Evolutionary conservation across 30 jellyfish, hydroid and myxozoan genomes (phyloP), one percentile per base, ranked within the genome.

Genomic region (Cassiopea xamachana): DNA sequence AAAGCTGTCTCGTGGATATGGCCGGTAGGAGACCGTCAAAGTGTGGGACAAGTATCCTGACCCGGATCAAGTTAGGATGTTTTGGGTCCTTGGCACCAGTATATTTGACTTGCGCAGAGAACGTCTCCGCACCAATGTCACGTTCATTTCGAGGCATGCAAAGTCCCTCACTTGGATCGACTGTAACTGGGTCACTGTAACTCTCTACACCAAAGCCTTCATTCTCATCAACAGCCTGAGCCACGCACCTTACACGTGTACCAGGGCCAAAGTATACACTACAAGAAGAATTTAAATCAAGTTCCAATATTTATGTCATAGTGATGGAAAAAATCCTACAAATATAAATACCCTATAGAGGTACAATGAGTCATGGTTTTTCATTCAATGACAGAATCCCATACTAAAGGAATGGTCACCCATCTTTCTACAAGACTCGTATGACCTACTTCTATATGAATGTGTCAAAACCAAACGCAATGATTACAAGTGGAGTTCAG

Each of bases 61-160:
- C 89, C 16, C 93, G 94, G 70, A 96, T 90, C 82, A 96, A 58
- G 88, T 96, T 96, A 48, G 94, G 94, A 61, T 92, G 98, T n/a
- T 79, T 83, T 4, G 91, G 90, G 83, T 96, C 97, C 49, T 88
- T 79, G n/a, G 88, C 81, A 69, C 99, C 98, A n/a, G 98, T 96
- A 94, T 96, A 96, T 47, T 78, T 85, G 84, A 94, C 98, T 84
- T 96, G 99, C n/a, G 97, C 99, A 1, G 99, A 96, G 94, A 96
- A 96, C 7, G 99, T 84, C 60, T 96, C 97, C 5, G 98, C 96
- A 18, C 95, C 97, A 60, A 96, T 92, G 77, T 88, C 97, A 27
- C 98, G 87, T 17, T 90, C 97, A 60, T 69, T 87, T 84, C 97
- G 49, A 13, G 99, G 98, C 94, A 89, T 88, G 81, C 99, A 96